These are phyloP conservation scores for Gadopsis bispinosus DNA, from an alignment of 2,797 vertebrate species.

Conservation along the genomic window DNA sequence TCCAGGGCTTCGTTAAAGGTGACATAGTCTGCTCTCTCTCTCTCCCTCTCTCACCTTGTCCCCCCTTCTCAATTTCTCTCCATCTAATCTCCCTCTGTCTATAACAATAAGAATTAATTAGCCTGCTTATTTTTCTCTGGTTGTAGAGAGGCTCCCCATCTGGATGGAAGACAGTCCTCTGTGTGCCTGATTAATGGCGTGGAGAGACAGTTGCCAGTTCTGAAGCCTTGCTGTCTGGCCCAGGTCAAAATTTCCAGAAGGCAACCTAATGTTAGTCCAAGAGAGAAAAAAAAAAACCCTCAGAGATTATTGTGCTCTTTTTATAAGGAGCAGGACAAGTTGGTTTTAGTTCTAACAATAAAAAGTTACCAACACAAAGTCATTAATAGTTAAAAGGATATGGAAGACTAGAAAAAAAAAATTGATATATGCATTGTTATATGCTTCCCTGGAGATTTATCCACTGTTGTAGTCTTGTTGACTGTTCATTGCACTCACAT, in stretches of 20 bases:
- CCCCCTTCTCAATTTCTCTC: slow-evolving; percentile 84
- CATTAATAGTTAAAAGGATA: slow-evolving; percentile 4
- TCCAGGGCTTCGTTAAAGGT: slow-evolving; percentile 91
- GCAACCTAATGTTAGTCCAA: slow-evolving; percentile 76
- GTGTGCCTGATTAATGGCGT: slow-evolving; percentile 97
- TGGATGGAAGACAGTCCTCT: slow-evolving; percentile 96
- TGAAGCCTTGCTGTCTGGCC: slow-evolving; percentile 81
- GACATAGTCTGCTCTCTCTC: slow-evolving; percentile 89
- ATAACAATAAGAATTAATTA: slow-evolving; percentile 99
- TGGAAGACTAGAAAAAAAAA: slow-evolving; percentile 14
- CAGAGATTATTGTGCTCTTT: slow-evolving; percentile 37
- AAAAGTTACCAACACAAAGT: slow-evolving; percentile 55
- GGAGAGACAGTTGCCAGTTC: slow-evolving; percentile 92
- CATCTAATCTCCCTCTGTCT: slow-evolving; percentile 98
- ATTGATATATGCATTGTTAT: neutral
- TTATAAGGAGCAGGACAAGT: slow-evolving; percentile 22
- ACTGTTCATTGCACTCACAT: neutral
- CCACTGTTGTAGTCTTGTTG: neutral
- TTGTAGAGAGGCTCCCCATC: slow-evolving; percentile 97
- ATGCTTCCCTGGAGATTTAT: neutral
- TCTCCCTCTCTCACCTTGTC: slow-evolving; percentile 82
- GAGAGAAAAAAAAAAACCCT: slow-evolving; percentile 7
- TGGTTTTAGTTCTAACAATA: slow-evolving; percentile 21
- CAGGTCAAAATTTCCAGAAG: slow-evolving; percentile 85
- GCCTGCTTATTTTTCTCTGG: slow-evolving; percentile 95